Base-by-base conservation (phyloP, 2,888 invertebrate species). In the Monochamus alternatus region DNA sequence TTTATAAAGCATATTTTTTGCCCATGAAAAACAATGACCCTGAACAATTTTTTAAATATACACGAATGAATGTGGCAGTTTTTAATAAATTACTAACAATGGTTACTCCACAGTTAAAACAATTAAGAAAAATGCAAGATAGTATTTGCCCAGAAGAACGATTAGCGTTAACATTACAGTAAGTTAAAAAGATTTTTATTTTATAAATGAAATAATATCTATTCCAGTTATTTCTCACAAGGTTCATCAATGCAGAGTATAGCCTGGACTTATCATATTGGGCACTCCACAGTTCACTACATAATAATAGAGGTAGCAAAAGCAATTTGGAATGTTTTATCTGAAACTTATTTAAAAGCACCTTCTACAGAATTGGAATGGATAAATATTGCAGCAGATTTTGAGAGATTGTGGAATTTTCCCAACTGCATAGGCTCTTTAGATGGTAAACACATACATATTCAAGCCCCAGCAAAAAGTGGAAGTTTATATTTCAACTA, bases 361-460 rank as follows among this genome's bases (percentile, higher is more conserved):
- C 72, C 72, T 30, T 69, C 69, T 32, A 58, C 69, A 58, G 69
- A 32, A 22, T 5, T 14, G 5, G 58, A 58, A 58, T 58, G 58
- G 58, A 5, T 58, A 14, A 1, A 58, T 5, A 58, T 58, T 58
- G 58, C 58, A 58, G 58, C 58, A 10, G 58, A 58, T 58, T 2
- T 58, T 14, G 5, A 58, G 7, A 47, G 8, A 47, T 30, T 22
- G 14, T 82, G 81, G 81, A 79, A 82, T 71, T 80, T 81, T 73
- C 80, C 83, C 22, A 75, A 83, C 76, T 82, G 81, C 38, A 14
- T 82, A 12, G 84, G 83, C 7, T 75, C 80, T 5, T n/a, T 80
- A 4, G 79, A 80, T 70, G 78, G 80, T 1, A 80, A 80, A 71
- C 70, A 81, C 67, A 59, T 81, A 22, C 44, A 47, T 30, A 81